Evolutionary conservation across 2,888 invertebrate genomes (phyloP).

Genomic region (Sphecodes monilicornis): DNA sequence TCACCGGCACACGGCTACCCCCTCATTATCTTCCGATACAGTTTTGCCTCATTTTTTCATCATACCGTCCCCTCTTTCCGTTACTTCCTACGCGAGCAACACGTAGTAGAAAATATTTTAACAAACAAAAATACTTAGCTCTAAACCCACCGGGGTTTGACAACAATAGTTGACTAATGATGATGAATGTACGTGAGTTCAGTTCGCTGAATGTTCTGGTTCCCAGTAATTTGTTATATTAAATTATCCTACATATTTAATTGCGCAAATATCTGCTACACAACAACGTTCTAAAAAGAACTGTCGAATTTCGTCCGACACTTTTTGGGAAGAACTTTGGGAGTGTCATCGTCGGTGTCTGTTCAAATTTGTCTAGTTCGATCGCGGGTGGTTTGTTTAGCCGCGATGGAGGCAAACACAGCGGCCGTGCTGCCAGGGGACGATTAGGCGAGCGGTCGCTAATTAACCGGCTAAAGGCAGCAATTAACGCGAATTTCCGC

Average conservation of each 20-base stretch:
- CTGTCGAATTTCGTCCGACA: no score
- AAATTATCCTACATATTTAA: no score
- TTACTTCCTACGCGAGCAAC: conserved; percentile 50
- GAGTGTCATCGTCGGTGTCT: not conserved
- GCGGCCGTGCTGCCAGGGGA: not conserved
- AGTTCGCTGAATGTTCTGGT: no score
- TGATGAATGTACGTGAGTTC: no score
- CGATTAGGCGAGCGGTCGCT: conserved; percentile 5
- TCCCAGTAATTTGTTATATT: no score
- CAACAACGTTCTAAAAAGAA: no score
- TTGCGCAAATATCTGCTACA: no score
- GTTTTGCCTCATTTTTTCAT: conserved; percentile 76
- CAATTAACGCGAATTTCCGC: conserved; percentile 24
- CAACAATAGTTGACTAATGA: no score
- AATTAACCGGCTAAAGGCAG: conserved; percentile 19
- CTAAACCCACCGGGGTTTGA: no score
- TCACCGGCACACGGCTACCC: conserved; percentile 73
- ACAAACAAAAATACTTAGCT: not conserved
- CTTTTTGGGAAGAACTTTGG: not conserved
- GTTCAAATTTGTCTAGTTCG: not conserved
- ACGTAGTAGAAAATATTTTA: not conserved
- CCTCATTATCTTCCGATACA: conserved; percentile 80
- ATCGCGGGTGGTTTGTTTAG: not conserved
- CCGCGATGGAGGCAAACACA: not conserved
- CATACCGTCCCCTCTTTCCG: conserved; percentile 61